These are phyloP conservation scores for Phodopus roborovskii DNA, from an alignment of 2,113 vertebrate species.

Conservation along the genomic window DNA sequence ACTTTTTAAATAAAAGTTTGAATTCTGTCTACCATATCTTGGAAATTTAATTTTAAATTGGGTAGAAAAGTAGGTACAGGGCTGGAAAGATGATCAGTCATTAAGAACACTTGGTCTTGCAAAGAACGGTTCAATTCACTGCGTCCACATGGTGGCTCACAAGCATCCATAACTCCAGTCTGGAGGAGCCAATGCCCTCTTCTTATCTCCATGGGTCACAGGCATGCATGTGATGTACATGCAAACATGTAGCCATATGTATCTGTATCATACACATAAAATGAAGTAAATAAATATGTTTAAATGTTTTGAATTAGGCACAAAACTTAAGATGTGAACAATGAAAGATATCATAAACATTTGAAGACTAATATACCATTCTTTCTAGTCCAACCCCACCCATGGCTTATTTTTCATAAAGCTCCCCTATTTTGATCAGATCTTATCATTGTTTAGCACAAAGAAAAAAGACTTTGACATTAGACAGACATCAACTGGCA, in stretches of 20 bases:
- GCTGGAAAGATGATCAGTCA: background rate
- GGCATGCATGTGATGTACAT: background rate
- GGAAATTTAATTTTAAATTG: slow-evolving; percentile 16
- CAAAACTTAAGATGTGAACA: slow-evolving; percentile 13
- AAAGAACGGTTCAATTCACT: background rate
- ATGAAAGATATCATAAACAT: background rate
- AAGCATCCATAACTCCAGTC: background rate
- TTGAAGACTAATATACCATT: background rate
- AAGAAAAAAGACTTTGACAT: slow-evolving; percentile 30
- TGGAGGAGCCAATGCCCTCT: background rate
- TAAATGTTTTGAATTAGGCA: background rate
- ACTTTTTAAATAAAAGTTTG: background rate
- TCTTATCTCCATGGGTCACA: too few species aligned
- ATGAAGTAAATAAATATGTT: background rate
- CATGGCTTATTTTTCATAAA: background rate
- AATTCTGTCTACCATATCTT: background rate
- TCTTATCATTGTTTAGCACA: background rate
- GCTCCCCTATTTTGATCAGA: slow-evolving; percentile 10
- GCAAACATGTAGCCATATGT: background rate
- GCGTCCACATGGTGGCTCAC: background rate
- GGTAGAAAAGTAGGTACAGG: background rate
- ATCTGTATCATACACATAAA: background rate
- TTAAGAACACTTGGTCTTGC: background rate
- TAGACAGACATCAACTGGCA: background rate
- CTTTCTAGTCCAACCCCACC: background rate